A percentile compares a stretch with the other conserved stretches of the same genome.
phyloP scores from a whole-genome alignment of 2,888 invertebrate species.

The Molorchus minor region DNA sequence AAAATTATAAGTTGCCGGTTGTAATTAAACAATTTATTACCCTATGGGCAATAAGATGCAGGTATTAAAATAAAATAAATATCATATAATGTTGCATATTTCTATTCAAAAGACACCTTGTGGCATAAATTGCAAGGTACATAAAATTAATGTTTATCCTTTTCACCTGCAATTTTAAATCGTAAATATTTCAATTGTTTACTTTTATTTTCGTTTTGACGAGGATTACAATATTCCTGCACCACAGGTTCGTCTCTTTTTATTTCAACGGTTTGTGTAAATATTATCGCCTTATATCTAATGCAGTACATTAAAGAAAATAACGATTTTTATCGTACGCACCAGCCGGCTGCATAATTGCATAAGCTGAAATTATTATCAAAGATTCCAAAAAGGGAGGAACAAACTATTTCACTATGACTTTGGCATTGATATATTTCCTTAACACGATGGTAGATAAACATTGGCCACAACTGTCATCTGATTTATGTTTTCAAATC shows the following conservation, averaged over 20 bases:
- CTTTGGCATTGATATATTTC: too few species aligned
- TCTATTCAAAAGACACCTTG: constrained; percentile 39
- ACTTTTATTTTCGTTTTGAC: constrained; percentile 48
- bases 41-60: constrained; percentile 43
- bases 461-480: too few species aligned
- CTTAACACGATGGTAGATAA: too few species aligned
- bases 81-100: constrained; percentile 20
- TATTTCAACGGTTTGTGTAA: constrained; percentile 46
- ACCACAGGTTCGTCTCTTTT: constrained; percentile 34
- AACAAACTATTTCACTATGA: too few species aligned
- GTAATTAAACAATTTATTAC: constrained; percentile 44
- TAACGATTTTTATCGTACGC: constrained; percentile 15
- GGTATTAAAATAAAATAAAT: constrained; percentile 39
- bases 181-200: constrained; percentile 55
- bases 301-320: constrained; percentile 31
- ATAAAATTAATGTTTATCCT: constrained; percentile 50
- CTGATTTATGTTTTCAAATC: too few species aligned
- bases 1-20: constrained; percentile 30
- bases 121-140: constrained; percentile 43
- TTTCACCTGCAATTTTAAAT: constrained; percentile 55
- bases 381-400: too few species aligned
- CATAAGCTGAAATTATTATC: constrained; percentile 9
- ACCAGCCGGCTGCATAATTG: constrained; percentile 14
- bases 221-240: constrained; percentile 44
- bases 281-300: constrained; percentile 51